Evolutionary conservation across 2,113 vertebrate genomes (phyloP), one percentile per base, ranked within the genome.

Genomic region (Mesocricetus auratus): DNA sequence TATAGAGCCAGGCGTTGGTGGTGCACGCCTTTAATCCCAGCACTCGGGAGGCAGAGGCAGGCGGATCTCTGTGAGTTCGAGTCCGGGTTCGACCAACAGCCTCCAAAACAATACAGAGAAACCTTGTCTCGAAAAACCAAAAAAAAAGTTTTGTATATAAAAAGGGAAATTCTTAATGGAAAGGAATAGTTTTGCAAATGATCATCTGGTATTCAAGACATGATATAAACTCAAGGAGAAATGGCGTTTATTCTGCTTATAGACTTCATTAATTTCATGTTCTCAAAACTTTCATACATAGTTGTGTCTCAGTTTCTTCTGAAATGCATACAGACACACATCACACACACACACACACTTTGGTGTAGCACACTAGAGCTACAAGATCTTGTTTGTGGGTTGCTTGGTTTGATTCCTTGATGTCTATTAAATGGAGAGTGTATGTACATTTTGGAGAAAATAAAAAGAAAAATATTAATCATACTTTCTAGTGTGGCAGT

Each of bases 141-240:
- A n/a, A n/a, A n/a, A n/a, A n/a, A n/a, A n/a, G n/a, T n/a, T n/a
- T n/a, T n/a, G 3, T 75, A 47, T 13, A 4, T 56, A 12, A 33
- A 36, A 66, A 93, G 24, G 69, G 3, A 58, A 94, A 94, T 91
- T 7, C 16, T 95, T 26, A 75, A 0, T 66, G 77, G 79, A 60
- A 7, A 81, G 53, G 58, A 45, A 7, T 45, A 75, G 71, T 62
- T 85, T 42, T n/a, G 0, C 36, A 47, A 64, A 58, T 6, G 19
- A n/a, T 50, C 15, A 47, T 53, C 39, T 91, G 50, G 71, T 93
- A 87, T 64, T 85, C 45, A 93, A 92, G 79, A 0, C 16, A n/a
- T 89, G 36, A 94, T 75, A 93, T 21, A 64, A 24, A 85, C 36
- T 89, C 42, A 86, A 56, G 86, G 19, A 93, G 19, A 82, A 92